A percentile compares a stretch with the other conserved stretches of the same genome.
Conservation (phyloP, 2,888 invertebrate species). For the Tanytarsus gracilentus region DNA sequence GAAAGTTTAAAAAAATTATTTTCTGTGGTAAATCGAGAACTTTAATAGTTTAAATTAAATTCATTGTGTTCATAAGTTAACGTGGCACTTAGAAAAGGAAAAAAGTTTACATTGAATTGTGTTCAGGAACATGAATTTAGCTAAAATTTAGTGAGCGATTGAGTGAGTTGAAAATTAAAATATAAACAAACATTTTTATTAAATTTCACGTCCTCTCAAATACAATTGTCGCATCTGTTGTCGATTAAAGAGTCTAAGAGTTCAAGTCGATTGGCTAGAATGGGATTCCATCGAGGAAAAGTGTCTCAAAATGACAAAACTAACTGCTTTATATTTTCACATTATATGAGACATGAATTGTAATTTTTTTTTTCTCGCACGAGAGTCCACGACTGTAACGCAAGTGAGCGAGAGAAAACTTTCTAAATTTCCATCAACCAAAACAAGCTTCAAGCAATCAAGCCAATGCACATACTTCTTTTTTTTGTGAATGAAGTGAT, state of each 20-base stretch:
- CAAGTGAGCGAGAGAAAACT: constrained; percentile 8
- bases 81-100: background rate
- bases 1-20: background rate
- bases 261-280: no score
- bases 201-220: no score
- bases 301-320: no score
- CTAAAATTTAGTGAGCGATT: background rate
- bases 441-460: constrained; percentile 14
- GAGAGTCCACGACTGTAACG: background rate
- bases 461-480: background rate
- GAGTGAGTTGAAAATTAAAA: background rate
- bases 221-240: no score
- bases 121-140: background rate
- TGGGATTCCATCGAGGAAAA: no score
- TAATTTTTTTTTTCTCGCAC: background rate
- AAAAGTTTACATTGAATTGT: background rate
- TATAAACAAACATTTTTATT: background rate
- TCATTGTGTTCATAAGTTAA: background rate
- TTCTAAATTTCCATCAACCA: constrained; percentile 25
- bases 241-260: no score
- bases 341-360: background rate
- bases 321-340: no score
- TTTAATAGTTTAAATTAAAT: background rate
- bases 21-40: background rate
- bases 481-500: constrained; percentile 22